Conservation (phyloP, 2,888 invertebrate species). For the Aradus depressus region DNA sequence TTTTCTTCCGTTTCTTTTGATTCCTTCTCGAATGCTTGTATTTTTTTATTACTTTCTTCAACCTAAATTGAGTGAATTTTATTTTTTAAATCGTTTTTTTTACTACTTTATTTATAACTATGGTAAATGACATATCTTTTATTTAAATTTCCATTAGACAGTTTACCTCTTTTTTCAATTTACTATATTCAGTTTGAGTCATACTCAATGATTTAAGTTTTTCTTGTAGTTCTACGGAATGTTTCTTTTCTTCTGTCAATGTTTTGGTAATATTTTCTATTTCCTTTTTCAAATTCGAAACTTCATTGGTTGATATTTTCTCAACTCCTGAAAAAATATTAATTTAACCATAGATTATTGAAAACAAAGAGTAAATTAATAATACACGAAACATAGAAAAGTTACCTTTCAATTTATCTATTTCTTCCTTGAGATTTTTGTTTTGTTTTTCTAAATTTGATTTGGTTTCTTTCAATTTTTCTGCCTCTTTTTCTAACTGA, state of each 20-base stretch:
- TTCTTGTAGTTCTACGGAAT: constrained; percentile 48
- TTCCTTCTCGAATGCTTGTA: constrained; percentile 53
- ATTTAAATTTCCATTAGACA: constrained; percentile 1
- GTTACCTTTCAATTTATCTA: constrained; percentile 47
- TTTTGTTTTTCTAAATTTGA: constrained; percentile 41
- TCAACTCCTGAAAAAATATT: constrained; percentile 41
- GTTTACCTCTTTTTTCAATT: constrained; percentile 48
- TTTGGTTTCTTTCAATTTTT: constrained; percentile 41
- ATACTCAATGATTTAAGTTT: constrained; percentile 43
- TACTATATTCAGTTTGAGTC: constrained; percentile 46
- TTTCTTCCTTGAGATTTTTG: constrained; percentile 47
- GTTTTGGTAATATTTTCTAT: constrained; percentile 54
- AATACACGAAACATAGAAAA: too few species aligned
- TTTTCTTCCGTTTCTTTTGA: constrained; percentile 56
- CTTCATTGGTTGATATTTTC: constrained; percentile 41
- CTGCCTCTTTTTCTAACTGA: constrained; percentile 40
- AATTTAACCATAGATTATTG: not conserved
- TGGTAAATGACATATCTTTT: not conserved
- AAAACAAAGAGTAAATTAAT: too few species aligned
- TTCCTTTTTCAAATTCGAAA: constrained; percentile 47
- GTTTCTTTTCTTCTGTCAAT: constrained; percentile 52
- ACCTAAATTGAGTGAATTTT: too few species aligned
- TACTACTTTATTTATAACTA: too few species aligned
- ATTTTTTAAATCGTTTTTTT: constrained; percentile 11
- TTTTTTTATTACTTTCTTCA: constrained; percentile 50